Evolutionary conservation across 2,113 vertebrate species (phyloP), one percentile per base, ranked within the genome.

Genomic region (Panthera leo): DNA sequence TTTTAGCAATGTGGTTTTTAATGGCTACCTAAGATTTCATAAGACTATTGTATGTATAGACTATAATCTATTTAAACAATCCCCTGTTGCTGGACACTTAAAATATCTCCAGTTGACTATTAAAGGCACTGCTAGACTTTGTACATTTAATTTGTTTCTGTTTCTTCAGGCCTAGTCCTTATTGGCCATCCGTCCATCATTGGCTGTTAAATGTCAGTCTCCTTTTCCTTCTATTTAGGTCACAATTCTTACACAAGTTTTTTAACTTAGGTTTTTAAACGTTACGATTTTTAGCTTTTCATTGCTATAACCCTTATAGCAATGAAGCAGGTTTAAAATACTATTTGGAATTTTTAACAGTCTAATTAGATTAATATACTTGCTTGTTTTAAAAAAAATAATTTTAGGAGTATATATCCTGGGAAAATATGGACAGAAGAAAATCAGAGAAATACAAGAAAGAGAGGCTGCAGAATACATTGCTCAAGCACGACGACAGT

Each of bases 401-500:
- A 97, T 93, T 98, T 87, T 94, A 99, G 99, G 99, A 39, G 99
- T 99, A 23, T 99, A 99, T 97, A 96, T 99, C 82, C 97, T 99
- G 94, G 99, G 99, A 84, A 99, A 99, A 98, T 99, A 99, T 95
- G 99, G 99, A 42, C 99, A 99, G 97, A 99, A 99, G 98, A 99
- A 99, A 99, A 98, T 99, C 91, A 98, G 98, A 98, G 99, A 99
- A 98, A 99, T 99, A 48, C 99, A 99, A 96, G 99, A 99, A 97
- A 99, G 97, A 92, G 99, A 99, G 97, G 99, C 99, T n/a, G 99
- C 99, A 13, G 99, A 99, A 96, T 99, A 99, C 98, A 99, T 99
- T 2, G 98, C 99, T 80, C 99, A 99, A 95, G 99, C 99, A 12
- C 98, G 99, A 63, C 98, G 99, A 34, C 99, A 99, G 55, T 99